phyloP scores from a whole-genome alignment of 2,888 invertebrate genomes.

The Meta bourneti region DNA sequence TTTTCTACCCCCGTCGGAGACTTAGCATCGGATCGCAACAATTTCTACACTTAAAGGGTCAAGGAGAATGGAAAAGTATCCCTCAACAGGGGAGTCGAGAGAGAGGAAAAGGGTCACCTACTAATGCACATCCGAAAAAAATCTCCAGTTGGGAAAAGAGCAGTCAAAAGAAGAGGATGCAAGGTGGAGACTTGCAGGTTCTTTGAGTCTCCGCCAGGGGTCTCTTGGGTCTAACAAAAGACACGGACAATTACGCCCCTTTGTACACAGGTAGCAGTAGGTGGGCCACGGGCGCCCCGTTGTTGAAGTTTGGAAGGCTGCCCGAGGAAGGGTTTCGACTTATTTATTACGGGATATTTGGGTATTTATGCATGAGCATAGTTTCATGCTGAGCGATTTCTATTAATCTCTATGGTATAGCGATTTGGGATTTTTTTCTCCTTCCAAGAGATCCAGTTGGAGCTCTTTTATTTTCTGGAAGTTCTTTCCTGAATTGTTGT shows the following conservation, averaged over 20 bases:
- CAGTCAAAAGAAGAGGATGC: constrained; percentile 52
- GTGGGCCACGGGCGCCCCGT: constrained; percentile 70
- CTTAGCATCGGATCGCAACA: not conserved
- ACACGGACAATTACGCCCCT: constrained; percentile 73
- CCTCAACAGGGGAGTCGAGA: not conserved
- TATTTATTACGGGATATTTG: constrained; percentile 56
- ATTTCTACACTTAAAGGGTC: constrained; percentile 57
- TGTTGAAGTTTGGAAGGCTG: constrained; percentile 73
- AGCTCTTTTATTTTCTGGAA: too few relatives aligned
- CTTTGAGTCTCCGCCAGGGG: constrained; percentile 55
- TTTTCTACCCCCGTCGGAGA: constrained; percentile 2
- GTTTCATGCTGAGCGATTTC: constrained; percentile 47
- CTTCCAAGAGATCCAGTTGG: not conserved
- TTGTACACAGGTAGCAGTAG: constrained; percentile 73
- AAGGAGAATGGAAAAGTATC: constrained; percentile 42
- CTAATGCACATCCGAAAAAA: constrained; percentile 14
- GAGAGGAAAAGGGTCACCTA: constrained; percentile 61
- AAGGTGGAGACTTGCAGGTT: constrained; percentile 59
- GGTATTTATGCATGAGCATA: constrained; percentile 54
- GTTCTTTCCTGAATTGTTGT: too few relatives aligned
- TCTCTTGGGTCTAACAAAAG: constrained; percentile 52
- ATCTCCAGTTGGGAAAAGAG: constrained; percentile 42
- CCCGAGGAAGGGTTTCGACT: constrained; percentile 48
- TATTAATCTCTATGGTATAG: constrained; percentile 67
- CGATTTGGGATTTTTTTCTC: constrained; percentile 48